These are phyloP conservation scores for Hypercompe scribonia DNA, from an alignment of 2,888 invertebrate genomes.

Conservation along the genomic window DNA sequence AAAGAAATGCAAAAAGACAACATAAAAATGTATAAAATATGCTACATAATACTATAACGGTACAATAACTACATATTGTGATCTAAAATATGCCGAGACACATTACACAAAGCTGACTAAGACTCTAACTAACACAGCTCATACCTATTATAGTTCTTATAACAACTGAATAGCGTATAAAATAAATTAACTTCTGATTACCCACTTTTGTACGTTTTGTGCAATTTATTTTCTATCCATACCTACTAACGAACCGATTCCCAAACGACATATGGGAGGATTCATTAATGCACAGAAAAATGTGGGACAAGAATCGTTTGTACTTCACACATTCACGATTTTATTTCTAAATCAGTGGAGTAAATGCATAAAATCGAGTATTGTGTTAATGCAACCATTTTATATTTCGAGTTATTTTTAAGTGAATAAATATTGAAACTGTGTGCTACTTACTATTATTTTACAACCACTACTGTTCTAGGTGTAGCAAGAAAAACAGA, in stretches of 20 bases:
- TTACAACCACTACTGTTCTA: neutral
- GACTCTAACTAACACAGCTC: neutral
- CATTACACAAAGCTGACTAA: neutral
- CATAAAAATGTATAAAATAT: too few species aligned
- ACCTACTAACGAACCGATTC: conserved; percentile 66
- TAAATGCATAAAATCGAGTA: conserved; percentile 18
- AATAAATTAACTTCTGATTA: neutral
- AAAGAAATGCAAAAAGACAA: too few species aligned
- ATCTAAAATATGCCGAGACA: neutral
- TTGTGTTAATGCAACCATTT: conserved; percentile 7
- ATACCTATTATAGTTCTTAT: neutral
- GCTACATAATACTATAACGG: too few species aligned
- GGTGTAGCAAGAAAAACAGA: too few species aligned
- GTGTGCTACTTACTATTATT: neutral
- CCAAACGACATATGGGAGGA: conserved; percentile 61
- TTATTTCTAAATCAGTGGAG: conserved; percentile 44
- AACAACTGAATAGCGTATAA: neutral
- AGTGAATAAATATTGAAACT: neutral
- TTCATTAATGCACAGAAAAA: conserved; percentile 64
- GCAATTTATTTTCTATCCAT: conserved; percentile 48
- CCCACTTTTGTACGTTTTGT: too few species aligned
- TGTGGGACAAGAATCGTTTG: conserved; percentile 47
- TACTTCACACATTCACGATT: conserved; percentile 46
- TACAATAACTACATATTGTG: neutral
- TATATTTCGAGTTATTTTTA: conserved; percentile 1